A percentile compares a stretch with the other conserved stretches of the same genome.
Evolutionary conservation across 2,888 invertebrate species (phyloP).

Genomic region (Sinotaia quadrata): DNA sequence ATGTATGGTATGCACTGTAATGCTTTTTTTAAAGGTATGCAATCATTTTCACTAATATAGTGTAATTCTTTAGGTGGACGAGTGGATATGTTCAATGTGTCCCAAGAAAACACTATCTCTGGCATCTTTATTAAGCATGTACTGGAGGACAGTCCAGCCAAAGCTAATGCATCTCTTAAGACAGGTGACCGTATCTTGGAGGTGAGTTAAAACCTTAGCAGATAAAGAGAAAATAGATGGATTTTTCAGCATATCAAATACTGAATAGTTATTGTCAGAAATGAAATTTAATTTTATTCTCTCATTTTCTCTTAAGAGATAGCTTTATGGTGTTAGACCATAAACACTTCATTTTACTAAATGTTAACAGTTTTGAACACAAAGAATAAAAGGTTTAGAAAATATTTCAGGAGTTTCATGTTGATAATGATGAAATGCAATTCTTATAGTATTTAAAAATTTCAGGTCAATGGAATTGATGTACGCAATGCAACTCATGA

Average conservation of each 20-base stretch:
- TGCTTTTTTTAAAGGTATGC: too few relatives aligned
- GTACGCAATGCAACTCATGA: slow-evolving; percentile 93
- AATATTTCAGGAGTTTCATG: neutral
- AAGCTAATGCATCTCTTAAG: slow-evolving; percentile 83
- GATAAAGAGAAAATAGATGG: neutral
- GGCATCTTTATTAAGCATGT: slow-evolving; percentile 99
- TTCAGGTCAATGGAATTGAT: slow-evolving; percentile 88
- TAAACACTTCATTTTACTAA: too few relatives aligned
- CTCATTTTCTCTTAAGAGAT: neutral
- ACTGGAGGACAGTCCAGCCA: slow-evolving; percentile 93
- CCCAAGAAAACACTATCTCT: slow-evolving; percentile 82
- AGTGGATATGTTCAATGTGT: slow-evolving; percentile 79
- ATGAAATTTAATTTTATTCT: neutral
- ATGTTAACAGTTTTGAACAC: too few relatives aligned
- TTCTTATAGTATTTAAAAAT: neutral
- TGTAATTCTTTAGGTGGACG: slow-evolving; percentile 69
- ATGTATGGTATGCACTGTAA: too few relatives aligned
- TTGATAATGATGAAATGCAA: neutral
- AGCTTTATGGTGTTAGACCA: neutral
- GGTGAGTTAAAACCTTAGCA: slow-evolving; percentile 61
- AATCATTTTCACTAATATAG: too few relatives aligned
- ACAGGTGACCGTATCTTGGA: slow-evolving; percentile 91
- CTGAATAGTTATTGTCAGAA: neutral
- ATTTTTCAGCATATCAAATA: neutral
- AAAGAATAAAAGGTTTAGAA: too few relatives aligned